phyloP scores from a whole-genome alignment of 2,113 vertebrate species.

The Calyptomena viridis region DNA sequence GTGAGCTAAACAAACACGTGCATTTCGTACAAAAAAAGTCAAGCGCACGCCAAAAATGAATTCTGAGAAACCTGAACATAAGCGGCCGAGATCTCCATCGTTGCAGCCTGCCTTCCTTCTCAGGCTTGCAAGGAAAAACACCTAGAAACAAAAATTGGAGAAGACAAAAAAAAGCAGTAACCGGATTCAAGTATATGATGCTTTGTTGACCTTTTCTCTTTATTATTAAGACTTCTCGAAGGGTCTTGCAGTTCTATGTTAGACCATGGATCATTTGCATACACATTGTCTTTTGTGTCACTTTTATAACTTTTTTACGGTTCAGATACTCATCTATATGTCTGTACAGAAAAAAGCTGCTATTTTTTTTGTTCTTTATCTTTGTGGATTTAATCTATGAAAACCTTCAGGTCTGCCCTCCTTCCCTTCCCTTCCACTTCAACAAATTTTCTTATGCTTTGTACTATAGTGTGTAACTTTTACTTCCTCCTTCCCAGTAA shows the following conservation, averaged over 20 bases:
- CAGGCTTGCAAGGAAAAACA: slow-evolving; percentile 56
- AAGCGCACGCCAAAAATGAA: slow-evolving; percentile 7
- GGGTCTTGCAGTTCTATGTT: slow-evolving; percentile 93
- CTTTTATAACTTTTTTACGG: slow-evolving; percentile 98
- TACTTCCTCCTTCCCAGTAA: slow-evolving; percentile 70
- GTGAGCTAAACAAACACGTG: not conserved
- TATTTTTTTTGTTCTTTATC: slow-evolving; percentile 95
- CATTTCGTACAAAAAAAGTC: slow-evolving; percentile 21
- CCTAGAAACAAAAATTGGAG: slow-evolving; percentile 50
- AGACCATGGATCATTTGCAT: slow-evolving; percentile 89
- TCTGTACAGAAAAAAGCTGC: slow-evolving; percentile 99
- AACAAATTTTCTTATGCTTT: slow-evolving; percentile 84
- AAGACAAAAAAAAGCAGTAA: slow-evolving; percentile 68
- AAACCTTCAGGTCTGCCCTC: slow-evolving; percentile 93
- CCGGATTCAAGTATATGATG: slow-evolving; percentile 75
- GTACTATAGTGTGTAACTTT: slow-evolving; percentile 76
- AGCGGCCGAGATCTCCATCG: slow-evolving; percentile 56
- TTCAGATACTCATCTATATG: slow-evolving; percentile 96
- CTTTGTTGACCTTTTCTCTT: slow-evolving; percentile 78
- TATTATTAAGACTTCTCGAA: slow-evolving; percentile 82
- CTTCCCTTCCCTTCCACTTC: slow-evolving; percentile 65
- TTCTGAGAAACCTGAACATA: not conserved
- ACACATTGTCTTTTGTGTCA: slow-evolving; percentile 91
- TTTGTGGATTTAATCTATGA: slow-evolving; percentile 90
- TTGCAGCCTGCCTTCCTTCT: slow-evolving; percentile 48